phyloP scores from a whole-genome alignment of 2,113 vertebrate species.

The Shinisaurus crocodilurus region DNA sequence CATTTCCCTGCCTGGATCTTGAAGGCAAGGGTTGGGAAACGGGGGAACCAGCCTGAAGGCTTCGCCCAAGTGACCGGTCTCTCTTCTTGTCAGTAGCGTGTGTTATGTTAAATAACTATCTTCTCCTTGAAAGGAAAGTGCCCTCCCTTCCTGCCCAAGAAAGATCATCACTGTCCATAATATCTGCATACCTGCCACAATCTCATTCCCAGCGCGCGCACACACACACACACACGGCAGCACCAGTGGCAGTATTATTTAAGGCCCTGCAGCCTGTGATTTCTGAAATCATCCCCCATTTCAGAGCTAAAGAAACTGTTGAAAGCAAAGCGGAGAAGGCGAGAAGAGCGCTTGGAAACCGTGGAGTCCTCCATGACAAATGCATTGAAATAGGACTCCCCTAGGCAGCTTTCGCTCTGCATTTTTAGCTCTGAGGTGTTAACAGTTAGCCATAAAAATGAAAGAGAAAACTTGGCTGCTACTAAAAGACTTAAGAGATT shows the following conservation, averaged over 20 bases:
- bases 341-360: not conserved
- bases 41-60: not conserved
- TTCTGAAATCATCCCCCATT: not conserved
- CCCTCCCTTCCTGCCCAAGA: not conserved
- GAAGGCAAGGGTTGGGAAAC: not conserved
- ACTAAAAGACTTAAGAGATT: accelerated
- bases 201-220: not conserved
- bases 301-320: not conserved
- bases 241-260: not conserved
- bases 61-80: not conserved
- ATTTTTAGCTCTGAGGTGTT: conserved; percentile 58
- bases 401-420: conserved; percentile 46
- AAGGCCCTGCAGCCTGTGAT: not conserved
- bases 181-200: not conserved
- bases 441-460: not conserved
- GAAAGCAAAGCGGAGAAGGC: accelerated
- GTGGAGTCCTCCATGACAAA: not conserved
- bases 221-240: no score
- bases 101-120: not conserved
- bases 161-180: not conserved
- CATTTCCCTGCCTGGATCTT: not conserved
- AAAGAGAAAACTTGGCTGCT: not conserved
- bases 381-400: conserved; percentile 28
- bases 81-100: not conserved
- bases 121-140: not conserved